A percentile compares a stretch with the other conserved stretches of the same genome.
Conservation (phyloP, 2,113 vertebrate genomes). For the Atractosteus spatula region DNA sequence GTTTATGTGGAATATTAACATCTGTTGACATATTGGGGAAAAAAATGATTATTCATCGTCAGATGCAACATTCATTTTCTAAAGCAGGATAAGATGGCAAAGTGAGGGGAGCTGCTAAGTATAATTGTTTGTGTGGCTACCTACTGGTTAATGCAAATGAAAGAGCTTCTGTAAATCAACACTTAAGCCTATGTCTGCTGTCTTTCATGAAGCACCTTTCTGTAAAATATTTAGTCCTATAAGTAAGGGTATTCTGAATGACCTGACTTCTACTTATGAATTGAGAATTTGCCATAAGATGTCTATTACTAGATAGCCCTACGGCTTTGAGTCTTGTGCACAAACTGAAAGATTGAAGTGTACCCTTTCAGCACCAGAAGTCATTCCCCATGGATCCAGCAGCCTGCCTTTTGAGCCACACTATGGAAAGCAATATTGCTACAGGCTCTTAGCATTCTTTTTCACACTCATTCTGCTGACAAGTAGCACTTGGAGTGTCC, state of each 20-base stretch:
- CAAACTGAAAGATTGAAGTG: conserved; percentile 81
- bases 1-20: no score
- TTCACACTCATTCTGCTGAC: conserved; percentile 61
- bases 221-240: conserved; percentile 59
- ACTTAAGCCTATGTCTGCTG: conserved; percentile 37
- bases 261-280: conserved; percentile 65
- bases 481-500: conserved; percentile 67
- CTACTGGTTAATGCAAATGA: neutral
- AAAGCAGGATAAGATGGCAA: no score
- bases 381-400: conserved; percentile 35
- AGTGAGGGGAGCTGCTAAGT: no score
- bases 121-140: neutral
- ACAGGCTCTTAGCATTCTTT: conserved; percentile 54
- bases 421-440: conserved; percentile 25
- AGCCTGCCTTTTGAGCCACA: conserved; percentile 27
- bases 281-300: conserved; percentile 63
- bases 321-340: conserved; percentile 56
- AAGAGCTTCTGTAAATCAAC: conserved; percentile 40
- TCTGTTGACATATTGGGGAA: no score
- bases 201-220: conserved; percentile 65
- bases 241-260: conserved; percentile 63
- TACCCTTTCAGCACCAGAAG: conserved; percentile 73
- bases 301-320: conserved; percentile 64
- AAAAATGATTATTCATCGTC: no score
- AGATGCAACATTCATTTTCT: no score